These are phyloP conservation scores for Sebastes diaconus DNA, from an alignment of 2,797 vertebrate genomes.

Conservation along the genomic window DNA sequence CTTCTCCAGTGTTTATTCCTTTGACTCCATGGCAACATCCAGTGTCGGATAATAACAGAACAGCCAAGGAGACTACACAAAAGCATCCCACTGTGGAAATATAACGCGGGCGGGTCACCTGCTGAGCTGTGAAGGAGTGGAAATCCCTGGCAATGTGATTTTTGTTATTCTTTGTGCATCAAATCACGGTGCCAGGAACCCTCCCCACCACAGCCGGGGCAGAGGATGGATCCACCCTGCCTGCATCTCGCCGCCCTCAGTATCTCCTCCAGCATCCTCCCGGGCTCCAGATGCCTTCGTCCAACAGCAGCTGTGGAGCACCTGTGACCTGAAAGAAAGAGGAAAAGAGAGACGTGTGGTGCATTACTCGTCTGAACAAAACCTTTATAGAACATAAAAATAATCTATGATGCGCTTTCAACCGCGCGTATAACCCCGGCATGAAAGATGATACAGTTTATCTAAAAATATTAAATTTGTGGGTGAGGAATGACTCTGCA, in stretches of 20 bases:
- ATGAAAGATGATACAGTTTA: conserved; percentile 37
- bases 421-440: neutral
- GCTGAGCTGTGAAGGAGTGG: conserved; percentile 83
- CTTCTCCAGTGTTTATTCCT: conserved; percentile 24
- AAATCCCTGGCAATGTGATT: conserved; percentile 94
- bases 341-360: conserved; percentile 24
- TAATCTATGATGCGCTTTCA: conserved; percentile 26
- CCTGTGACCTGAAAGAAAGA: conserved; percentile 67
- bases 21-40: conserved; percentile 38
- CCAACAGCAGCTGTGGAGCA: conserved; percentile 67
- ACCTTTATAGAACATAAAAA: conserved; percentile 16
- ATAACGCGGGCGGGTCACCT: conserved; percentile 42
- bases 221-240: conserved; percentile 23
- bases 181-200: conserved; percentile 92
- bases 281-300: conserved; percentile 49
- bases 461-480: conserved; percentile 18
- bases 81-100: conserved; percentile 31
- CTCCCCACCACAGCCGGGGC: conserved; percentile 81
- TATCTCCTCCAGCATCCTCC: conserved; percentile 27
- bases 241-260: conserved; percentile 25
- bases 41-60: conserved; percentile 2
- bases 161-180: conserved; percentile 85
- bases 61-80: neutral
- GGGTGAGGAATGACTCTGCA: conserved; percentile 53
- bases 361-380: conserved; percentile 23